Percentiles rank a stretch among this genome's conserved stretches.
Evolutionary conservation across 2,113 vertebrate species (phyloP).

Genomic region (Thryonomys swinderianus): DNA sequence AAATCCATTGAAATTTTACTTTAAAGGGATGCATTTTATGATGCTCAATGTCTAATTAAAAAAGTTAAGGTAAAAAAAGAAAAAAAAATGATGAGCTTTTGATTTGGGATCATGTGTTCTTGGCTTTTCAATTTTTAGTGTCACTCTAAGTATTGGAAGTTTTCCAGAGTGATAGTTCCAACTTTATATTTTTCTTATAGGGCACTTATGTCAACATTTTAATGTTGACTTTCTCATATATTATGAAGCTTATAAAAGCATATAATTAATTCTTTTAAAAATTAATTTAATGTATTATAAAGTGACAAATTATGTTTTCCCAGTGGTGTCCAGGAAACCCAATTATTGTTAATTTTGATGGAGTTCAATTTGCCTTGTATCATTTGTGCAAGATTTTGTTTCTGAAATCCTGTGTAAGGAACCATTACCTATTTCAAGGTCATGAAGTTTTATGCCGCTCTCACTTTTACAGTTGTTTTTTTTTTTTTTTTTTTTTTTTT

Average conservation of each 20-base stretch:
- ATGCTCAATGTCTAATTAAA: background rate
- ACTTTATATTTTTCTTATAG: background rate
- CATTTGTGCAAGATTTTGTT: background rate
- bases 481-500: too few species aligned
- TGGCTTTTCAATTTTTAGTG: background rate
- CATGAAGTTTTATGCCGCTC: background rate
- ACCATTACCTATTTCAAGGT: background rate
- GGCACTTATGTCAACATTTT: background rate
- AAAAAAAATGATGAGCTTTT: background rate
- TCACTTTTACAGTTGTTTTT: background rate
- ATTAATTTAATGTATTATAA: background rate
- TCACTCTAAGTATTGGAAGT: background rate
- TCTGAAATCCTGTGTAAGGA: background rate
- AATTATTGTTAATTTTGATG: background rate
- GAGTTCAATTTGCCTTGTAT: background rate
- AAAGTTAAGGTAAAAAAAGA: too few species aligned
- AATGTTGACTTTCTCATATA: background rate
- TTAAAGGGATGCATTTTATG: background rate
- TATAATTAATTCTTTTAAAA: background rate
- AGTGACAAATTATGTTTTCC: background rate
- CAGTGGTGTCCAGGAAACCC: background rate
- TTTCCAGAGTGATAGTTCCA: background rate
- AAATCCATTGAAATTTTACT: background rate
- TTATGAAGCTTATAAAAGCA: background rate
- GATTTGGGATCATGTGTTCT: background rate